These are phyloP conservation scores for Drosophila multiciliata DNA, from an alignment of 2,888 invertebrate genomes.

Conservation along the genomic window DNA sequence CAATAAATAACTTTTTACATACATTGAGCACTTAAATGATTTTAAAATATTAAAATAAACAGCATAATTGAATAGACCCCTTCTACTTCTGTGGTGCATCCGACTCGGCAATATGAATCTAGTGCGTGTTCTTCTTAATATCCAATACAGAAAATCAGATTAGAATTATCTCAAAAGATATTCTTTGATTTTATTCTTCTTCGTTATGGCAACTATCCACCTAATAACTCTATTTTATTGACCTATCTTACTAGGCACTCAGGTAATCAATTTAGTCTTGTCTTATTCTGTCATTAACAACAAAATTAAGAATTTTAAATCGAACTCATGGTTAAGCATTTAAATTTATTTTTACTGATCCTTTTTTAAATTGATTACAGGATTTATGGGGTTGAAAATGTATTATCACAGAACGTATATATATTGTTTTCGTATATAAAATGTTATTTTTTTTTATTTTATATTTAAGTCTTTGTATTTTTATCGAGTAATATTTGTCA, in stretches of 20 bases:
- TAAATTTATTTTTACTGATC: neutral
- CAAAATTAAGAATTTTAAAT: neutral
- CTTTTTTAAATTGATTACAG: neutral
- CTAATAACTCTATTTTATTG: neutral
- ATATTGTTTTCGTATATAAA: neutral
- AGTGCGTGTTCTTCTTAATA: no score
- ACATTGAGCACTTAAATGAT: no score
- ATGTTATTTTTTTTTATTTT: neutral
- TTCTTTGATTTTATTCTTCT: no score
- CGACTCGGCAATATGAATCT: no score
- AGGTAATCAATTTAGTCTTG: neutral
- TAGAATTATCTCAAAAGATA: no score
- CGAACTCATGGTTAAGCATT: neutral
- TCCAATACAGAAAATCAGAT: no score
- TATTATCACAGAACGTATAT: neutral
- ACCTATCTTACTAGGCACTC: neutral
- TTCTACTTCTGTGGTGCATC: no score
- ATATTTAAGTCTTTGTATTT: neutral
- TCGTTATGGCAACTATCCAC: no score
- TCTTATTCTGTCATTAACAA: neutral
- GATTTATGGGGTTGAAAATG: neutral
- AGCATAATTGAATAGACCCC: no score
- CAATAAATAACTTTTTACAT: no score
- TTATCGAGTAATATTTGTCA: neutral
- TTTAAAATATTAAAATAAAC: no score